A percentile compares a stretch with the other conserved stretches of the same genome.
Evolutionary conservation across 30 jellyfish, hydroid and myxozoan genomes (phyloP).

Genomic region (Mastigias papua): DNA sequence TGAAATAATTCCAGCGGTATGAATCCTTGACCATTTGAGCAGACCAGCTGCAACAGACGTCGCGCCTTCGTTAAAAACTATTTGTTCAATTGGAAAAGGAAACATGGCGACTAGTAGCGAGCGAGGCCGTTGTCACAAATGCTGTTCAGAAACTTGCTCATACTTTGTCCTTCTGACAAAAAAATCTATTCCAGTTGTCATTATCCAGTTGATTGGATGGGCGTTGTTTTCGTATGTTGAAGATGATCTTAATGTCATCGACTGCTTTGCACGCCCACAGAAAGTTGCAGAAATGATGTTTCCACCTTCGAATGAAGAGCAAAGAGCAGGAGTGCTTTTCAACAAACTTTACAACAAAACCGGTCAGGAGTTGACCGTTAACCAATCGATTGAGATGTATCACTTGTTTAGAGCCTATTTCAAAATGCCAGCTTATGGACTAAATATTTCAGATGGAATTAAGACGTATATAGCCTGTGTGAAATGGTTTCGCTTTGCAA

Average conservation of each 20-base stretch:
- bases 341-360: conserved; percentile 21
- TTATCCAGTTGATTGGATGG: conserved; percentile 50
- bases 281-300: conserved; percentile 1
- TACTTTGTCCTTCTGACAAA: neutral
- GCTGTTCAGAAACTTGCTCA: neutral
- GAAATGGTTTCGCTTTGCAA: conserved; percentile 59
- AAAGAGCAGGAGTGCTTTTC: neutral
- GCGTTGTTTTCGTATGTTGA: conserved; percentile 52
- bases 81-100: no score
- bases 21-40: no score
- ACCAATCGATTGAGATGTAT: conserved; percentile 21
- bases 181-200: neutral
- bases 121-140: neutral
- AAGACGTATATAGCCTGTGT: conserved; percentile 1
- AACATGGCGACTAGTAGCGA: neutral
- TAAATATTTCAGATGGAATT: neutral
- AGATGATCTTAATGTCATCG: conserved; percentile 12
- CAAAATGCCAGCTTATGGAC: conserved; percentile 19
- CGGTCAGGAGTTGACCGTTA: neutral
- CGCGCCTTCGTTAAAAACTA: no score
- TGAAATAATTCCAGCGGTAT: no score
- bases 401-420: neutral
- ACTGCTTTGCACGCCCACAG: conserved; percentile 12
- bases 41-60: no score
- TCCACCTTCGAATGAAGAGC: conserved; percentile 6